Percentiles rank a stretch among this genome's conserved stretches.
These are phyloP conservation scores for Leucosticte australis DNA, from an alignment of 2,113 vertebrate genomes.

Conservation along the genomic window DNA sequence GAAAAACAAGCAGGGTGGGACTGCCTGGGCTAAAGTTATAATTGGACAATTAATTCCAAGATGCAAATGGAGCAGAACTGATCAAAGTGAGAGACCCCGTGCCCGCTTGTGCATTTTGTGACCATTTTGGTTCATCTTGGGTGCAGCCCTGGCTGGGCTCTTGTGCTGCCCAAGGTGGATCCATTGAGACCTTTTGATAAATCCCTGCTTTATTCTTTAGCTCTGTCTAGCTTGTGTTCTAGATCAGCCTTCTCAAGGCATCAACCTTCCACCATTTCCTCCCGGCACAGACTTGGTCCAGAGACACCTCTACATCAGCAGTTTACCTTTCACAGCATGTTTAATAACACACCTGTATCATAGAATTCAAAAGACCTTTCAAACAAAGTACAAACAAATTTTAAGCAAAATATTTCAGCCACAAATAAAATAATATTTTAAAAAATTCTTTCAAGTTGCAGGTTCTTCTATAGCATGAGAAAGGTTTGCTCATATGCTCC, in stretches of 20 bases:
- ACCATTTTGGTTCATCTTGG: neutral
- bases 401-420: neutral
- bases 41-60: neutral
- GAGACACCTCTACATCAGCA: neutral
- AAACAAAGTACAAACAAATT: neutral
- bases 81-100: neutral
- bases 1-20: neutral
- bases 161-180: neutral
- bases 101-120: fast-evolving
- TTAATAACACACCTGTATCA: neutral
- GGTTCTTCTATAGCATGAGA: neutral
- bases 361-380: neutral
- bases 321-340: neutral
- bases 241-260: neutral
- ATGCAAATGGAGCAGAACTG: neutral
- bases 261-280: neutral
- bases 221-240: neutral
- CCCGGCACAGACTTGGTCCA: neutral
- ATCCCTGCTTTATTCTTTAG: neutral
- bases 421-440: neutral
- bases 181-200: neutral
- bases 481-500: neutral
- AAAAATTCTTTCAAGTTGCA: neutral
- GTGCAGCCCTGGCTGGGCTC: neutral
- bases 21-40: fast-evolving